Evolutionary conservation across 2,797 vertebrate species (phyloP).

Genomic region (Gouania willdenowi): DNA sequence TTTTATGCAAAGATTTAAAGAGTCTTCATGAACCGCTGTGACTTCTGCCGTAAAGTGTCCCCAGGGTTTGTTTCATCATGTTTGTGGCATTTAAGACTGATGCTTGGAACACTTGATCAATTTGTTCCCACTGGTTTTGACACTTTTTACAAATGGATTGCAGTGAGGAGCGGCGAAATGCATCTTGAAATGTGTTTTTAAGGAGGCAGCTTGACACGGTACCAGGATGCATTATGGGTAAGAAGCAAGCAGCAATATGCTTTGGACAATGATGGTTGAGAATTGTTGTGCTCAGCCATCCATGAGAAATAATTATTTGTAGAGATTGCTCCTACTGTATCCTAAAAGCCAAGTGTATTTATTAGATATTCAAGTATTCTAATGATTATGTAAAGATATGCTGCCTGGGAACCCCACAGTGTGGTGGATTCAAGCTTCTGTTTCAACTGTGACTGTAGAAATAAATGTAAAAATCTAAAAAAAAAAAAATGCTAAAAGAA

Average conservation of each 20-base stretch:
- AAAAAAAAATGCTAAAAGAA: no score
- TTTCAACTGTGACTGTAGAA: no score
- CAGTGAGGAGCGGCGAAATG: neutral
- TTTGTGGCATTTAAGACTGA: neutral
- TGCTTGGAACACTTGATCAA: slow-evolving; percentile 6
- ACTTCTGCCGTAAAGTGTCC: neutral
- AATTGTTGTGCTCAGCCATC: no score
- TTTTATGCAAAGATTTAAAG: neutral
- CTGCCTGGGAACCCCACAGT: slow-evolving; percentile 15
- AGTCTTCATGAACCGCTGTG: neutral
- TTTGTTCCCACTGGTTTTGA: slow-evolving; percentile 10
- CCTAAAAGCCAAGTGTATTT: slow-evolving; percentile 28
- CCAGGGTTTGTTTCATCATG: neutral
- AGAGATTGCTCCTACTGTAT: no score
- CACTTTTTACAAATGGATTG: neutral
- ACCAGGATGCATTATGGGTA: neutral
- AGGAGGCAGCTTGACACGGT: slow-evolving; percentile 7
- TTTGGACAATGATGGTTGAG: no score
- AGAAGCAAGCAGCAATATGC: no score
- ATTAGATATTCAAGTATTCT: slow-evolving; percentile 23
- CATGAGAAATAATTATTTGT: no score
- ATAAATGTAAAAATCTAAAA: no score
- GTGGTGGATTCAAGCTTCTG: slow-evolving; percentile 30
- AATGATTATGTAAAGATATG: slow-evolving; percentile 27
- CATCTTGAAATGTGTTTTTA: neutral